phyloP scores from a whole-genome alignment of 1,140 invertebrate genomes.

The Aphidius gifuensis region DNA sequence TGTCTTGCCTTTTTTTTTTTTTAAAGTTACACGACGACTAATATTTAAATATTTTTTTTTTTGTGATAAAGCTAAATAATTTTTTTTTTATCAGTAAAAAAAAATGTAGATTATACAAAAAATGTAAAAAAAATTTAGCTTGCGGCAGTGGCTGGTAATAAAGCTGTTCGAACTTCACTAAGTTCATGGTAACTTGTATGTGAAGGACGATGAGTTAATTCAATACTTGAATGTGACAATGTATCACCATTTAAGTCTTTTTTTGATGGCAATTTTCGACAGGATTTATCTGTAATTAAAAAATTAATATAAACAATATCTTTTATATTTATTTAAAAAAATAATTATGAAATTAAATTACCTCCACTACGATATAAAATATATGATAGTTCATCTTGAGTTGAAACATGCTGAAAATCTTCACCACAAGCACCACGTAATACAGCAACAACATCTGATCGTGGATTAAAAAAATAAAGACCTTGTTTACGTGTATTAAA shows the following conservation, averaged over 20 bases:
- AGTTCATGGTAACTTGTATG: conserved; percentile 46
- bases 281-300: conserved; percentile 40
- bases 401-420: conserved; percentile 59
- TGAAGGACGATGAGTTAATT: conserved; percentile 41
- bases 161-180: conserved; percentile 46
- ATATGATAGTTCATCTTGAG: conserved; percentile 56
- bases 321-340: conserved; percentile 2
- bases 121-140: conserved; percentile 35
- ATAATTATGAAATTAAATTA: conserved; percentile 26
- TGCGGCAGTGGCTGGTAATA: conserved; percentile 42
- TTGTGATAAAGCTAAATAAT: not conserved
- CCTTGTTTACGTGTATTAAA: conserved; percentile 67
- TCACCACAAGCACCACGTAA: conserved; percentile 59
- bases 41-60: not conserved
- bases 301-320: conserved; percentile 8
- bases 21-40: not conserved
- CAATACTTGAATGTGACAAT: conserved; percentile 34
- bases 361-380: conserved; percentile 48
- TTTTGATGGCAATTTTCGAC: conserved; percentile 30
- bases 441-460: conserved; percentile 57
- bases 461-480: conserved; percentile 61
- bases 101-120: not conserved
- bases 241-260: conserved; percentile 37
- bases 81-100: not conserved
- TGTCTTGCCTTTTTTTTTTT: conserved; percentile 5